Evolutionary conservation across 2,113 vertebrate genomes (phyloP), one percentile per base, ranked within the genome.

Genomic region (Phalacrocorax aristotelis): DNA sequence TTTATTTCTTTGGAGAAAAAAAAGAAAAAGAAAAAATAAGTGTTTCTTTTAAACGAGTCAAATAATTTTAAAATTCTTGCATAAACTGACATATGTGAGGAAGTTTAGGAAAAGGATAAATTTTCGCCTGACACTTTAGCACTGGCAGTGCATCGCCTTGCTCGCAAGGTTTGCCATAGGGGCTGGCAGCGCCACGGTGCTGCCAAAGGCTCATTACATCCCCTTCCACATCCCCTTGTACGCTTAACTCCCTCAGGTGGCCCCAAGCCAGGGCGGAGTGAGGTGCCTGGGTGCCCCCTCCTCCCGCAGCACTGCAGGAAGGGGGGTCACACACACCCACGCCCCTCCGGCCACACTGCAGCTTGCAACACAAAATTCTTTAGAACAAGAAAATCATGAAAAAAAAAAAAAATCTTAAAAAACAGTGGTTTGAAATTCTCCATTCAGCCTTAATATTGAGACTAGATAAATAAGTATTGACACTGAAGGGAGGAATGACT

Each of bases 231-330:
- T 34, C 10, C 40, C 49, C 21, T 36, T 4, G 6, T 14, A 9
- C 4, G 0, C 49, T 22, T 23, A 4, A 6, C 54, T 0, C 13
- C 61, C 74, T 18, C 0, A 2, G 29, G 32, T 10, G 22, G 8
- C 15, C 48, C 66, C 5, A 19, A 22, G 65, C 14, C 14, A 15
- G 60, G 10, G 4, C 75, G 42, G 9, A 17, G 48, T 0, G 6
- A 4, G 48, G 46, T 27, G 1, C 9, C 16, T 4, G 77, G 42
- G 42, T 42, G 34, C 0, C 23, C 34, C 19, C 38, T 36, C 16
- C 1, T 2, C 25, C 88, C 4, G 1, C 40, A 13, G 80, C 3
- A 2, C 55, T 19, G 14, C 0, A 2, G 82, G 20, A 23, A 32
- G 5, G 12, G 58, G 44, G 44, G 23, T 4, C 44, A 8, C 52